Percentiles rank a stretch among this genome's conserved stretches.
These are phyloP conservation scores for Osmerus eperlanus DNA, from an alignment of 2,113 vertebrate species.

Conservation along the genomic window DNA sequence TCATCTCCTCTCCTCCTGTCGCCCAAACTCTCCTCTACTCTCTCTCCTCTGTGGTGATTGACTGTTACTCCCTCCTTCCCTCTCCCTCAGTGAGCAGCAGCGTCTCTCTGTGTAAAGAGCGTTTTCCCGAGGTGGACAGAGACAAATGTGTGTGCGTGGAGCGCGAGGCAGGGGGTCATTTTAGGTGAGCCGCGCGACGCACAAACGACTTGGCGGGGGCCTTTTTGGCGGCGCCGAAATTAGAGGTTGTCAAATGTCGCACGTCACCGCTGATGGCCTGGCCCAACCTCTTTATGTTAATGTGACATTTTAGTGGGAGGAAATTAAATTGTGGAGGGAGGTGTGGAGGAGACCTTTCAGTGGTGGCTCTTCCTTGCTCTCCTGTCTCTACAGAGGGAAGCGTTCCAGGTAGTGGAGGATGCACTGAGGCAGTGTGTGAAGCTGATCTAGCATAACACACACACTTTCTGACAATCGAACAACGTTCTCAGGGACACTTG, in stretches of 20 bases:
- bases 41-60: background rate
- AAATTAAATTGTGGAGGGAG: constrained; percentile 44
- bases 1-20: too few relatives aligned
- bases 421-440: too few relatives aligned
- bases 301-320: constrained; percentile 70
- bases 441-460: too few relatives aligned
- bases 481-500: too few relatives aligned
- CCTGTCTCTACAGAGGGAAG: too few relatives aligned
- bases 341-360: background rate
- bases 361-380: background rate
- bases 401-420: too few relatives aligned
- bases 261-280: constrained; percentile 56
- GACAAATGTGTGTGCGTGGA: constrained; percentile 61
- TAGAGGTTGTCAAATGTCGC: constrained; percentile 69
- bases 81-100: background rate
- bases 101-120: background rate
- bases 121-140: constrained; percentile 51
- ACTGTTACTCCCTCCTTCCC: background rate
- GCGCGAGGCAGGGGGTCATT: constrained; percentile 63
- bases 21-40: too few relatives aligned
- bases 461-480: too few relatives aligned
- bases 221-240: constrained; percentile 45
- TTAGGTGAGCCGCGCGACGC: constrained; percentile 56
- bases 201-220: constrained; percentile 38
- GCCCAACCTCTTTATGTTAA: constrained; percentile 70